Base-by-base conservation (phyloP, 2,888 invertebrate genomes). In the Parasteatoda lunata region DNA sequence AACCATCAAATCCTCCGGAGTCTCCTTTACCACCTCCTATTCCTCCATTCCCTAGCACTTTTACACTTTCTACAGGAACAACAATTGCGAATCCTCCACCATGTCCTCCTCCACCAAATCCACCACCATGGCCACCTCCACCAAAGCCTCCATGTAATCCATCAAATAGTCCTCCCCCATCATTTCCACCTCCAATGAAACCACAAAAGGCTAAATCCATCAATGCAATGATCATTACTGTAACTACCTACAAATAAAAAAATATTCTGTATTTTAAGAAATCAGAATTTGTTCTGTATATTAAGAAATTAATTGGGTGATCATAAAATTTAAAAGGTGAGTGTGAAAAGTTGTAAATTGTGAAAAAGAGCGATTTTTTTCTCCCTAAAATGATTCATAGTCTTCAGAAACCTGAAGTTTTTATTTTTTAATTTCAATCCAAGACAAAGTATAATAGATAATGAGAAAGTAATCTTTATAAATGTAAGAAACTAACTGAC, bases 31-130 rank as follows among this genome's bases (percentile, higher is more conserved):
- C 72, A 30, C 30, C 30, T 48, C 65, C 68, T 64, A 47, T 68
- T 47, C 77, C 83, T 64, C 84, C 84, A 75, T 78, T 72, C 5
- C 84, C 84, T 9, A 77, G 65, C 13, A 84, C 68, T 78, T 73
- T 78, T 13, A 84, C 73, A 51, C 73, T 69, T 13, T 84, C 84
- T 11, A 84, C 84, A 5, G 84, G 84, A 47, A 84, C 66, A 8
- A 78, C 78, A 64, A 84, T 73, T 47, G 84, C 84, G 49, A 84
- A 59, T 73, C 84, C 84, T 47, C 78, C 84, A 30, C 73, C 73
- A n/a, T 49, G 49, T 5, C 64, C 71, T 4, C 84, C 72, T 48
- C 48, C 9, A n/a, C 83, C 83, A 48, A 30, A n/a, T 59, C 13
- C 30, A 15, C 73, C 66, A 45, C n/a, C 59, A 59, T 59, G 59